These are phyloP conservation scores for Enteromius radiatus DNA, from an alignment of 2,797 vertebrate species.

Conservation along the genomic window DNA sequence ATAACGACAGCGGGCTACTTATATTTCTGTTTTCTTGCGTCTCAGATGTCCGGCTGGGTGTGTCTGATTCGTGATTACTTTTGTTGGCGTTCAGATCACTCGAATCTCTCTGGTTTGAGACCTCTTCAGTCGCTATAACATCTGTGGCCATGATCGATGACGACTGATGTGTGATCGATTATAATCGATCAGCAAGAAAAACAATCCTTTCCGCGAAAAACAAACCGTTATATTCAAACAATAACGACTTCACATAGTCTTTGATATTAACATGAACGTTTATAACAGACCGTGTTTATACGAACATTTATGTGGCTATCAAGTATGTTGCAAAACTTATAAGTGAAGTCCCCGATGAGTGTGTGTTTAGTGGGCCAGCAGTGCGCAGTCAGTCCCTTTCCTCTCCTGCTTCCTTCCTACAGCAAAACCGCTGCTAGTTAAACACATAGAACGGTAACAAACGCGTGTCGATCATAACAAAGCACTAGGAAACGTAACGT, in stretches of 20 bases:
- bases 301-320: not conserved
- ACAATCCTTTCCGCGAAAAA: constrained; percentile 6
- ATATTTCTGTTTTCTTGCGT: constrained; percentile 60
- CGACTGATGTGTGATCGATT: not conserved
- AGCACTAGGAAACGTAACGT: not conserved
- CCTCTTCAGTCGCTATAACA: constrained; percentile 69
- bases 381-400: constrained; percentile 63
- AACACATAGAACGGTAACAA: constrained; percentile 8
- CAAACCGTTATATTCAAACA: not conserved
- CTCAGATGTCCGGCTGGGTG: constrained; percentile 69
- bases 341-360: not conserved
- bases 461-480: not conserved
- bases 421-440: constrained; percentile 35
- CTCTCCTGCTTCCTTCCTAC: constrained; percentile 68
- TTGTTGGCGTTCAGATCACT: constrained; percentile 70
- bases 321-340: constrained; percentile 10
- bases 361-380: constrained; percentile 37
- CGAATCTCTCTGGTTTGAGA: constrained; percentile 59
- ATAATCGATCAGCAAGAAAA: constrained; percentile 19
- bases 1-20: constrained; percentile 56
- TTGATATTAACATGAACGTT: not conserved
- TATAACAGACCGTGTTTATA: not conserved
- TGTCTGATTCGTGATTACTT: constrained; percentile 69
- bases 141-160: constrained; percentile 75
- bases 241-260: constrained; percentile 7